Evolutionary conservation across 2,797 vertebrate species (phyloP).

Genomic region (Chanos chanos): DNA sequence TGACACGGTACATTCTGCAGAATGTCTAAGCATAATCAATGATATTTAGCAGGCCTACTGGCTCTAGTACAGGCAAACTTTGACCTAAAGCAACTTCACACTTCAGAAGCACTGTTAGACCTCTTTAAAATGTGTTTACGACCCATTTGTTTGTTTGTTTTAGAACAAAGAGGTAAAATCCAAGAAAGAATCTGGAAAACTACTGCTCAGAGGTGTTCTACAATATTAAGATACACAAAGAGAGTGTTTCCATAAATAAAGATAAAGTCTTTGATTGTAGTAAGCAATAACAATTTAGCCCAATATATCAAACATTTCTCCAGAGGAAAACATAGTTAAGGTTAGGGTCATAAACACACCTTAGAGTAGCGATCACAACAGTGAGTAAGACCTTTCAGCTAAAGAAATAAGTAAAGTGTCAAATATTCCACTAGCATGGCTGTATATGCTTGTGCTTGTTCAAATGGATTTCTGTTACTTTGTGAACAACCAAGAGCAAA

Average conservation of each 20-base stretch:
- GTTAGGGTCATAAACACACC: constrained; percentile 36
- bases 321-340: background rate
- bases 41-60: constrained; percentile 21
- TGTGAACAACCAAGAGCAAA: too few relatives aligned
- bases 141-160: constrained; percentile 2
- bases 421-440: background rate
- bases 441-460: too few relatives aligned
- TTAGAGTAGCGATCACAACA: constrained; percentile 32
- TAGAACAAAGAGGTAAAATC: too few relatives aligned
- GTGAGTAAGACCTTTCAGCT: constrained; percentile 9
- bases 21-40: constrained; percentile 41
- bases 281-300: too few relatives aligned
- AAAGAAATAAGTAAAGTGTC: constrained; percentile 1
- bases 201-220: too few relatives aligned
- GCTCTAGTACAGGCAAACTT: constrained; percentile 15
- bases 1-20: constrained; percentile 39
- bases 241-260: too few relatives aligned
- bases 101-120: constrained; percentile 34
- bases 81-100: constrained; percentile 11
- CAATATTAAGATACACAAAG: too few relatives aligned
- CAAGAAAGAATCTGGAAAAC: background rate
- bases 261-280: too few relatives aligned
- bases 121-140: constrained; percentile 42
- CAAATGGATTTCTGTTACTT: too few relatives aligned
- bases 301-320: too few relatives aligned